Evolutionary conservation across 2,113 vertebrate genomes (phyloP), one percentile per base, ranked within the genome.

Genomic region (Tursiops truncatus): DNA sequence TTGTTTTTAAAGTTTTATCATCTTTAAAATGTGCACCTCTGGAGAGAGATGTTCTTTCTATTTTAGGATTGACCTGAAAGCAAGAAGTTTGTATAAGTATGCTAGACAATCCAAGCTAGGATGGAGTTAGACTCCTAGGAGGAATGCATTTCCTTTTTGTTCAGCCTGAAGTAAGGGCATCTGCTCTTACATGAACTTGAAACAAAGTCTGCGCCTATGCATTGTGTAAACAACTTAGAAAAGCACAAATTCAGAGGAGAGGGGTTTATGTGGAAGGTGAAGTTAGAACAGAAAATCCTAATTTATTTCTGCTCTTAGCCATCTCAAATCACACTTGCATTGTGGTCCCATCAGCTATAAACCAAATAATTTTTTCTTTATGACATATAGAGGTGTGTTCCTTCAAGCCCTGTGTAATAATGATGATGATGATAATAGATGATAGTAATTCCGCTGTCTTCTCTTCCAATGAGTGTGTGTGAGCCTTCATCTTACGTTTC

Each of bases 161-260:
- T 97, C n/a, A 93, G 71, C 50, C 44, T 70, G 65, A 70, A 94
- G 47, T 87, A 63, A 81, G 95, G 53, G 71, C 77, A 93, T 96
- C 82, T 83, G 82, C 89, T 96, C 80, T 74, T 60, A 50, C 26
- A 86, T 83, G 96, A 92, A 96, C 94, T 95, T 76, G 68, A 96
- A 90, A 93, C 77, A 95, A 93, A 93, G 74, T 94, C 68, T 96
- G 74, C 5, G 89, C 82, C 91, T 93, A 62, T 86, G 41, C 73
- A 88, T 81, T 91, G 50, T 79, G 41, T 88, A 94, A 97, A 93
- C 91, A 96, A 68, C 31, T 89, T 58, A 38, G 58, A 90, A 86
- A 96, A 96, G 84, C 65, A 84, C 83, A 79, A 82, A 92, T 76
- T 89, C 58, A 47, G n/a, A 93, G 56, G 70, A 85, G 31, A 96